A percentile compares a stretch with the other conserved stretches of the same genome.
phyloP scores from a whole-genome alignment of 2,113 vertebrate genomes.

The Bucco capensis region DNA sequence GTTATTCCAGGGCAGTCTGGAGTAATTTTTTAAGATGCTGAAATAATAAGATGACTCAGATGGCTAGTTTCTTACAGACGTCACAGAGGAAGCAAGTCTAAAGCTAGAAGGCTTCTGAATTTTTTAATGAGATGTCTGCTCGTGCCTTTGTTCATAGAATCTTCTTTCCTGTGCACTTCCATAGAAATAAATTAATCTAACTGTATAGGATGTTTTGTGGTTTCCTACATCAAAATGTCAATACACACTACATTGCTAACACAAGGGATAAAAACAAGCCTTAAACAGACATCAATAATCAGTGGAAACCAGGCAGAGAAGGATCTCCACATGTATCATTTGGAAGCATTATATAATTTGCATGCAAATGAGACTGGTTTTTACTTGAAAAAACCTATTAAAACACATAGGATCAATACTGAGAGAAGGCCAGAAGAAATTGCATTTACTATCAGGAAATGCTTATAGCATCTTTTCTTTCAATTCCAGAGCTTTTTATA shows the following conservation, averaged over 20 bases:
- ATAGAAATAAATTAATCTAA: slow-evolving; percentile 57
- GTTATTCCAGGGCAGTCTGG: neutral
- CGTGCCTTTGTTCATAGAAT: neutral
- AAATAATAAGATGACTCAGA: slow-evolving; percentile 17
- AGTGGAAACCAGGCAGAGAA: slow-evolving; percentile 38
- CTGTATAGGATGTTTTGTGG: slow-evolving; percentile 31
- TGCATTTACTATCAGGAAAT: slow-evolving; percentile 55
- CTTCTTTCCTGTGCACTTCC: slow-evolving; percentile 10
- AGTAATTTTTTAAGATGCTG: neutral
- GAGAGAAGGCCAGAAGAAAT: slow-evolving; percentile 47
- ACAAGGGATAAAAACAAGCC: slow-evolving; percentile 55
- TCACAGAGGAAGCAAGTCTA: slow-evolving; percentile 26
- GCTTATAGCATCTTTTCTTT: slow-evolving; percentile 35
- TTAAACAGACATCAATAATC: slow-evolving; percentile 66
- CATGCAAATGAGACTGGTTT: slow-evolving; percentile 63
- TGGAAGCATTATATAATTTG: slow-evolving; percentile 59
- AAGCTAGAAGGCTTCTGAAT: slow-evolving; percentile 24
- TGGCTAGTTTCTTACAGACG: neutral
- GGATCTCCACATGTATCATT: slow-evolving; percentile 60
- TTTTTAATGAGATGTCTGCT: slow-evolving; percentile 18
- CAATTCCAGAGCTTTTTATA: slow-evolving; percentile 11
- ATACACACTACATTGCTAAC: slow-evolving; percentile 64
- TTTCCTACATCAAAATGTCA: slow-evolving; percentile 61
- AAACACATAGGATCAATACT: slow-evolving; percentile 58
- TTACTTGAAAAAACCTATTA: slow-evolving; percentile 58